Evolutionary conservation across 2,888 invertebrate species (phyloP), one percentile per base, ranked within the genome.

Genomic region (Hemicrepidius hirtus): DNA sequence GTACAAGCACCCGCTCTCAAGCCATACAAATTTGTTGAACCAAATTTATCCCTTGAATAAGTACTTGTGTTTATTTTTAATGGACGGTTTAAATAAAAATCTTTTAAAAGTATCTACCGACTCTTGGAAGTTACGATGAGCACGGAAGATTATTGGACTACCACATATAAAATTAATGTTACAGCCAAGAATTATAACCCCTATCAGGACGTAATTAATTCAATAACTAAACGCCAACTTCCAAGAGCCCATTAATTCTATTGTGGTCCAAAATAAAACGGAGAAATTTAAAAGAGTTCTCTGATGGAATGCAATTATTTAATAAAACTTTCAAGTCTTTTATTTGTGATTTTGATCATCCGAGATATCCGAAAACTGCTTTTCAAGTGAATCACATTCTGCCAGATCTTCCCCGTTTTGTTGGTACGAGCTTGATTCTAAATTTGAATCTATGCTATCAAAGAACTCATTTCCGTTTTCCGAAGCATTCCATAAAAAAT

Each of bases 401-500:
- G 90, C 89, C 76, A 90, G 82, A 7, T 88, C 90, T 77, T 90
- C 90, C 44, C 85, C 82, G 65, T 86, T 81, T 50, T 84, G 82
- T 63, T 87, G 87, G 79, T 87, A 88, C 65, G 87, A 85, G 75
- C 87, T 87, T 41, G 87, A 88, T 60, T 80, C 80, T 76, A 84
- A 78, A 66, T 85, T 84, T 53, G 88, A 90, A 83, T 91, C 90
- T 85, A 93, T 92, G 84, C 92, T 93, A 84, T 93, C 93, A 83
- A 92, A 93, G 84, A 91, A 93, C 69, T 85, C 85, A 66, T 78
- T 81, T 21, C 75, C 69, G 20, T 87, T 82, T 84, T 88, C 79
- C 80, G 83, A 83, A 78, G 85, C 73, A 79, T 84, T 86, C 92
- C 88, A 92, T 80, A 88, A 87, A 81, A 86, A 90, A 81, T 87